These are phyloP conservation scores for Eristalis pertinax DNA, from an alignment of 2,888 invertebrate species.

Conservation along the genomic window DNA sequence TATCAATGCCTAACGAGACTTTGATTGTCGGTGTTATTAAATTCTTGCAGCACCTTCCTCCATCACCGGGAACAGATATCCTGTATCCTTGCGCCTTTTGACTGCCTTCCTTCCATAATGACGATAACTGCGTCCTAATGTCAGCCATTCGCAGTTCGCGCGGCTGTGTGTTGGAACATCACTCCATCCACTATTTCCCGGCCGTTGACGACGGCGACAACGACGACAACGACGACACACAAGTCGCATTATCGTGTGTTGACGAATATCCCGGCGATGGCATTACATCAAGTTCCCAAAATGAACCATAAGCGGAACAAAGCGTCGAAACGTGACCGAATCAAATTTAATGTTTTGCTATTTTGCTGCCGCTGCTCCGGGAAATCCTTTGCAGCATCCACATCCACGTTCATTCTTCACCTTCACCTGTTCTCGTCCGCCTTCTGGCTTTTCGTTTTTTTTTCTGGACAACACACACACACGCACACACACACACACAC, in stretches of 20 bases:
- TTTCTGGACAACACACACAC: not conserved
- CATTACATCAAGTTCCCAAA: slow-evolving; percentile 74
- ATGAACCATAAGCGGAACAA: slow-evolving; percentile 81
- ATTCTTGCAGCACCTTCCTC: slow-evolving; percentile 9
- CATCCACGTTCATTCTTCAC: slow-evolving; percentile 23
- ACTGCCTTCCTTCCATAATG: slow-evolving; percentile 15
- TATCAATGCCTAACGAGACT: slow-evolving; percentile 60
- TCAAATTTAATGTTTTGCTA: slow-evolving; percentile 79
- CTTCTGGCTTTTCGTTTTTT: not conserved
- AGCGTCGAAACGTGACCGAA: slow-evolving; percentile 80
- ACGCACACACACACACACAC: not conserved
- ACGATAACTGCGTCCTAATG: slow-evolving; percentile 29
- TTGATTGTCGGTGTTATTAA: slow-evolving; percentile 68
- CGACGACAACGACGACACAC: slow-evolving; percentile 6
- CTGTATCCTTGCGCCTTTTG: slow-evolving; percentile 30
- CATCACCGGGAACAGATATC: not conserved
- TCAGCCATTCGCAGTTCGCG: not conserved
- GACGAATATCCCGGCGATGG: slow-evolving; percentile 71
- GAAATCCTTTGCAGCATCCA: not conserved
- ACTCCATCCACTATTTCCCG: not conserved
- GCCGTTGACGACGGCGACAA: no score
- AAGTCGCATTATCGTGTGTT: slow-evolving; percentile 66
- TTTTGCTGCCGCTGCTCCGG: slow-evolving; percentile 47
- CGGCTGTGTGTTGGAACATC: no score
- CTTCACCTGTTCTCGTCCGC: slow-evolving; percentile 55